These are phyloP conservation scores for Bungarus multicinctus DNA, from an alignment of 2,113 vertebrate species.

Conservation along the genomic window DNA sequence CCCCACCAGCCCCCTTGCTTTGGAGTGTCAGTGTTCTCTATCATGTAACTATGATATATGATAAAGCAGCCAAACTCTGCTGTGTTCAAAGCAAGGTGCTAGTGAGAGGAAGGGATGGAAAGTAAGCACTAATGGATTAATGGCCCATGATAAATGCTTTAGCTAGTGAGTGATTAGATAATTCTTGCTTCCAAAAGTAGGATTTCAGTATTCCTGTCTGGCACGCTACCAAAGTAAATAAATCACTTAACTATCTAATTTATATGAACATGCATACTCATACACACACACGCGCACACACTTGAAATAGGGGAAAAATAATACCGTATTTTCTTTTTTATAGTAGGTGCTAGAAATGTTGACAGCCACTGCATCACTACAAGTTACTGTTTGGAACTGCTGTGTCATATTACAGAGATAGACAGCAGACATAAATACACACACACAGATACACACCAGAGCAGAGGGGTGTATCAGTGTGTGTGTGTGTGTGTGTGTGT, in stretches of 20 bases:
- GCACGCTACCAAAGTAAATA: slow-evolving; percentile 72
- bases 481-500: background rate
- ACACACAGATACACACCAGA: background rate
- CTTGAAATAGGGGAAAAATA: background rate
- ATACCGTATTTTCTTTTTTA: background rate
- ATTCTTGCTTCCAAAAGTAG: slow-evolving; percentile 73
- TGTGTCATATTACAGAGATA: background rate
- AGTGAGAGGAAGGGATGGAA: slow-evolving; percentile 72
- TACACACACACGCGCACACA: background rate
- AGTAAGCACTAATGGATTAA: slow-evolving; percentile 76
- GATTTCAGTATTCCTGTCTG: slow-evolving; percentile 74
- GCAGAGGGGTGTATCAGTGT: background rate
- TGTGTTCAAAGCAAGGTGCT: slow-evolving; percentile 73
- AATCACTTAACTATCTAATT: slow-evolving; percentile 66
- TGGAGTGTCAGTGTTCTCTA: slow-evolving; percentile 67
- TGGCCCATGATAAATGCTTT: slow-evolving; percentile 74
- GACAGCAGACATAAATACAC: background rate
- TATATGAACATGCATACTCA: slow-evolving; percentile 55
- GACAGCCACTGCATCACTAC: slow-evolving; percentile 21
- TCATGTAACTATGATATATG: slow-evolving; percentile 74
- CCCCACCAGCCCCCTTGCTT: slow-evolving; percentile 11
- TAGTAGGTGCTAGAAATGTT: slow-evolving; percentile 29
- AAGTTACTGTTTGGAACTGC: slow-evolving; percentile 18
- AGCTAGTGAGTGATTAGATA: slow-evolving; percentile 78
- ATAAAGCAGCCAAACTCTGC: slow-evolving; percentile 72